A percentile compares a stretch with the other conserved stretches of the same genome.
Conservation (phyloP, 2,888 invertebrate species). For the Rotaria socialis region DNA sequence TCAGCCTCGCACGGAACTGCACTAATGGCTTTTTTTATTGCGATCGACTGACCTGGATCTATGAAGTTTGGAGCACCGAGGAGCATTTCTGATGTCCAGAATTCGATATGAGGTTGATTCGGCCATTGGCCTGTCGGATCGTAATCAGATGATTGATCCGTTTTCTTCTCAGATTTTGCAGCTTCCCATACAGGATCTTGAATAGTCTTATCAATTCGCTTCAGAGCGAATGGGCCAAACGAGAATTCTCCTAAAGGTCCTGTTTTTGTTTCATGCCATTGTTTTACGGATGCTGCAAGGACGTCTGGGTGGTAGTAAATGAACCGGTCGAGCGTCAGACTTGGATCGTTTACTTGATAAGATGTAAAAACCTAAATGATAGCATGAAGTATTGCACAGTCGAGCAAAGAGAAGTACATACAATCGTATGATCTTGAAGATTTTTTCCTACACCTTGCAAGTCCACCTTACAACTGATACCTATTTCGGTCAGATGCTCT, state of each 20-base stretch:
- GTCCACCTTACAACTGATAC: background rate
- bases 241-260: background rate
- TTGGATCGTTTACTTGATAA: background rate
- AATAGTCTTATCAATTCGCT: background rate
- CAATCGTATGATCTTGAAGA: background rate
- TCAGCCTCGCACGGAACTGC: too few relatives aligned
- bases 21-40: too few relatives aligned
- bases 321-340: background rate
- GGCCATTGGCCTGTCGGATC: background rate
- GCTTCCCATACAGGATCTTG: slow-evolving; percentile 5
- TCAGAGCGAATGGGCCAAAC: background rate
- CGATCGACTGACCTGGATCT: too few relatives aligned
- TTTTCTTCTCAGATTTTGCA: background rate
- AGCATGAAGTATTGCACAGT: too few relatives aligned
- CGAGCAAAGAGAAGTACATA: background rate
- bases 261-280: background rate
- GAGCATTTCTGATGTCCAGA: too few relatives aligned
- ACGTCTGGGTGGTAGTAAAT: background rate
- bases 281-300: background rate
- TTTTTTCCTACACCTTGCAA: background rate
- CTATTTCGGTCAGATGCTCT: background rate
- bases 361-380: background rate
- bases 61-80: too few relatives aligned
- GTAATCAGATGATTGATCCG: background rate
- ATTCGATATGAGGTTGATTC: background rate